phyloP scores from a whole-genome alignment of 2,113 vertebrate species.

The human (Homo sapiens) region GRCh38 chr3:8026001-8026500 shows the following conservation, averaged over 20 bases:
- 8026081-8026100: not conserved
- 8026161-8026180: not conserved
- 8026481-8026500: not conserved
- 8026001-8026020: not conserved
- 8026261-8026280: not conserved
- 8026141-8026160: not conserved
- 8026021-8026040: not conserved
- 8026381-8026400: not conserved
- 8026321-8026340: not conserved
- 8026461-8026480: not conserved
- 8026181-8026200: not conserved
- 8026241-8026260: not conserved
- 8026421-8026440: not conserved
- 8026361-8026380: not conserved
- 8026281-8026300: too few relatives aligned
- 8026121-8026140: not conserved
- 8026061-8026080: not conserved
- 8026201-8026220: not conserved
- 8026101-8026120: not conserved
- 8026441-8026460: not conserved
- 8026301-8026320: not conserved
- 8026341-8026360: not conserved
- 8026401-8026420: not conserved
- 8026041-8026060: not conserved
- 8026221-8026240: not conserved